Base-by-base conservation (phyloP, 2,888 invertebrate species). In the Meiosimyza decipiens region DNA sequence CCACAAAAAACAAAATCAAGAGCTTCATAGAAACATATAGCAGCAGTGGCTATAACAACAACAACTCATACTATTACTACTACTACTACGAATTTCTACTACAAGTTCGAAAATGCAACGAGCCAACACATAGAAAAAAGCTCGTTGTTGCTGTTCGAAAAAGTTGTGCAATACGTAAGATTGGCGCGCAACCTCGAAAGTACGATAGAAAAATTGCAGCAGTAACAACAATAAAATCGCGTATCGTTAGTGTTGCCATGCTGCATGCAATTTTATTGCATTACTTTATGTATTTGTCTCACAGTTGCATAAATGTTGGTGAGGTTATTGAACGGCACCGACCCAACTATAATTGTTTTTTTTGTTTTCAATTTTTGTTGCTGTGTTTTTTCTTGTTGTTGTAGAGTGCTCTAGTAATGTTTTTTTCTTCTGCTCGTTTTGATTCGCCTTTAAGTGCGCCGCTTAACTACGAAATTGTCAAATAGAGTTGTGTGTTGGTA, bases 271-370 rank as follows among this genome's bases (percentile, higher is more conserved):
- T 64, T 57, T 64, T 28, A 64, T 64, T 64, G 64, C 64, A 64
- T 9, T 62, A 16, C 33, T 16, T 62, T 28, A 22, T 60, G 22
- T 40, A 40, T 11, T 22, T 62, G 50, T 50, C 50, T 28, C 22
- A 47, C 64, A 13, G 22, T 18, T 51, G 22, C 68, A 55, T 54
- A 71, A 60, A 62, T 74, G 73, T 74, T 66, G 68, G 72, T 73
- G 78, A 74, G 78, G 76, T 84, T 83, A 84, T 83, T 84, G 84
- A 85, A 84, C 84, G 84, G 80, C 82, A 82, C 82, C 84, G 84
- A 84, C 84, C 84, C 82, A 84, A 82, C 85, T 33, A 63, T 54
- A 18, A 4, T 62, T 15, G 28, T 22, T 12, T 50, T 63, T 16
- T 15, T 50, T 28, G 22, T 49, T n/a, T 28, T 50, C 28, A 18